These are phyloP conservation scores for Mimachlamys varia DNA, from an alignment of 2,888 invertebrate genomes.

Conservation along the genomic window DNA sequence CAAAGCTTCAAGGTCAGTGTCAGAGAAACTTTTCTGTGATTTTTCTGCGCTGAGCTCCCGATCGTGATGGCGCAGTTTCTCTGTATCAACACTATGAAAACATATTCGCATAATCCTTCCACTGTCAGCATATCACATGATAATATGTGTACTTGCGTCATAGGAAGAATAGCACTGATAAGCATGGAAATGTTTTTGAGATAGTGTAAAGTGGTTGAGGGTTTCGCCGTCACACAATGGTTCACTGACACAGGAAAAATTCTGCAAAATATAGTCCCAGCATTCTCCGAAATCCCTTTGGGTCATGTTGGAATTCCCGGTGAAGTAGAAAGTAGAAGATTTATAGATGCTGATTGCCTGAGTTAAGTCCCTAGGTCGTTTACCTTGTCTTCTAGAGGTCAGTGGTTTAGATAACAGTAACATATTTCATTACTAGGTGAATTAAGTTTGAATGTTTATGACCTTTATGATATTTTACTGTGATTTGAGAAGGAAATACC, in stretches of 20 bases:
- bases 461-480: not conserved
- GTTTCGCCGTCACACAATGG: slow-evolving; percentile 12
- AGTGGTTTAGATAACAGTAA: not conserved
- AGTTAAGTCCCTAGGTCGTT: not conserved
- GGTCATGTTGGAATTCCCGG: not conserved
- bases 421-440: not conserved
- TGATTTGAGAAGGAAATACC: not conserved
- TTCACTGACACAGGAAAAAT: not conserved
- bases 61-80: not conserved
- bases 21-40: not conserved
- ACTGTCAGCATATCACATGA: not conserved
- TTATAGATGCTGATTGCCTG: not conserved
- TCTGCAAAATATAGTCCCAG: not conserved
- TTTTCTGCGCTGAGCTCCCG: not conserved
- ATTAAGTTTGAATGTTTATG: not conserved
- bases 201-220: slow-evolving; percentile 3
- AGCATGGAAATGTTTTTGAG: slow-evolving; percentile 12
- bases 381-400: not conserved
- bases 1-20: not conserved
- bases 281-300: slow-evolving; percentile 12
- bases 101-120: not conserved
- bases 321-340: not conserved
- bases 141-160: not conserved
- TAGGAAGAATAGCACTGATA: not conserved
- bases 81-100: not conserved